Conservation (phyloP, 2,888 invertebrate genomes). For the Caenorhabditis auriculariae region DNA sequence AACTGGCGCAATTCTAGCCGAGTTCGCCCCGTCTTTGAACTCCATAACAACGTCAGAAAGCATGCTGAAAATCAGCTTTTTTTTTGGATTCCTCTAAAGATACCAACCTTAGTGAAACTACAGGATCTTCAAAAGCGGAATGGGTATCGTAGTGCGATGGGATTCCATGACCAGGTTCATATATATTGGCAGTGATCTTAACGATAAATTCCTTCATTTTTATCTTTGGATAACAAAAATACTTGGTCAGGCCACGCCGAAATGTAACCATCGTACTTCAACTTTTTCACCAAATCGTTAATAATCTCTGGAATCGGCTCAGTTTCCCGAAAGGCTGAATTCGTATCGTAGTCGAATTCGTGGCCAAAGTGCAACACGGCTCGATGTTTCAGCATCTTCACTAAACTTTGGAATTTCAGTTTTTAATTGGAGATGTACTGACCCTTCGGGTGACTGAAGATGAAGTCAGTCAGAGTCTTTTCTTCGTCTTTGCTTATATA, state of each 20-base stretch:
- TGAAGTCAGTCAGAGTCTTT: constrained; percentile 13
- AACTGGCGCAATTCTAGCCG: constrained; percentile 69
- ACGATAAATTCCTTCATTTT: too few relatives aligned
- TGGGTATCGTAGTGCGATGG: constrained; percentile 93
- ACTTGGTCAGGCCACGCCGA: constrained; percentile 47
- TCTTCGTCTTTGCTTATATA: constrained; percentile 39
- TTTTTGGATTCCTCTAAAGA: not conserved
- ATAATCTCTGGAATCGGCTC: constrained; percentile 41
- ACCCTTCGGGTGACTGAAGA: constrained; percentile 26
- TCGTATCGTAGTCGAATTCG: constrained; percentile 55
- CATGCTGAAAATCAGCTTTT: constrained; percentile 21
- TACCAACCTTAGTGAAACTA: constrained; percentile 78
- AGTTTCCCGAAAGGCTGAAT: constrained; percentile 36
- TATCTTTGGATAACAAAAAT: too few relatives aligned
- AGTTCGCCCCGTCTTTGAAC: constrained; percentile 58
- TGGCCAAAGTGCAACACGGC: constrained; percentile 58
- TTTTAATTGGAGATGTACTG: not conserved
- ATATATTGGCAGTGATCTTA: constrained; percentile 66
- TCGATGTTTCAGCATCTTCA: constrained; percentile 49
- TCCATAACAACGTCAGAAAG: constrained; percentile 58
- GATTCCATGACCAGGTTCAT: constrained; percentile 73
- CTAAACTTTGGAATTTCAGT: too few relatives aligned
- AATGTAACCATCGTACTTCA: constrained; percentile 22
- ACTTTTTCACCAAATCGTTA: constrained; percentile 28
- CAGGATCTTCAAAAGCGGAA: constrained; percentile 85